Evolutionary conservation across 2,888 invertebrate species (phyloP).

Genomic region (Philereme vetulata): DNA sequence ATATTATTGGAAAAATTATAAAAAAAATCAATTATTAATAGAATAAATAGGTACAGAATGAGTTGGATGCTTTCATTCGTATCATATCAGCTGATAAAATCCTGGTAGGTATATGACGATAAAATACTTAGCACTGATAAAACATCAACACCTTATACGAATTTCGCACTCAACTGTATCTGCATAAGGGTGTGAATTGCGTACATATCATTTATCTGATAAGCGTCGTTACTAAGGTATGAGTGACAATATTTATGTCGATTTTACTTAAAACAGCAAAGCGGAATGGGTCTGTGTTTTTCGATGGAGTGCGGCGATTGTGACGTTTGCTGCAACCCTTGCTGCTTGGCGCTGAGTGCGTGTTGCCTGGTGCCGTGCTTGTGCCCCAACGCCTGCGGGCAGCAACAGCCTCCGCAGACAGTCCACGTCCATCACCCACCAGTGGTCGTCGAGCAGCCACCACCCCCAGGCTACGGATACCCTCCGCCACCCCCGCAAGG

Average conservation of each 20-base stretch:
- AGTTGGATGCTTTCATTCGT: conserved; percentile 36
- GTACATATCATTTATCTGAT: conserved; percentile 20
- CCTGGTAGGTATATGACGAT: conserved; percentile 42
- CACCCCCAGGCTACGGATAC: conserved; percentile 42
- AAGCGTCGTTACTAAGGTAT: conserved; percentile 24
- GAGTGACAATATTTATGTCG: conserved; percentile 45
- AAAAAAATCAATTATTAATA: too few relatives aligned
- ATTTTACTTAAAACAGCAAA: conserved; percentile 60
- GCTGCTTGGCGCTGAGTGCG: conserved; percentile 72
- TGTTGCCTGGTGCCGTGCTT: conserved; percentile 75
- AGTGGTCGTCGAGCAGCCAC: conserved; percentile 57
- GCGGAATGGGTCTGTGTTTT: conserved; percentile 72
- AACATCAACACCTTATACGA: conserved; percentile 42
- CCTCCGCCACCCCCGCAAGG: conserved; percentile 49
- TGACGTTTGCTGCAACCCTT: conserved; percentile 72
- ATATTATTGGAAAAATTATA: too few relatives aligned
- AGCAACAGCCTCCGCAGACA: conserved; percentile 64
- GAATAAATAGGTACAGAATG: not conserved
- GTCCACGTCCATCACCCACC: conserved; percentile 71
- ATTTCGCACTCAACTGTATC: conserved; percentile 37
- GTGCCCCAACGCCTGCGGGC: conserved; percentile 76
- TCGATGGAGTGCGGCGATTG: conserved; percentile 75
- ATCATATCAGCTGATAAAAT: conserved; percentile 61
- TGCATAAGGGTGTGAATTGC: conserved; percentile 33
- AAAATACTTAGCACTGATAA: conserved; percentile 47